Percentiles rank a stretch among this genome's conserved stretches.
Conservation (phyloP, 2,113 vertebrate genomes). For the Hypomesus transpacificus region DNA sequence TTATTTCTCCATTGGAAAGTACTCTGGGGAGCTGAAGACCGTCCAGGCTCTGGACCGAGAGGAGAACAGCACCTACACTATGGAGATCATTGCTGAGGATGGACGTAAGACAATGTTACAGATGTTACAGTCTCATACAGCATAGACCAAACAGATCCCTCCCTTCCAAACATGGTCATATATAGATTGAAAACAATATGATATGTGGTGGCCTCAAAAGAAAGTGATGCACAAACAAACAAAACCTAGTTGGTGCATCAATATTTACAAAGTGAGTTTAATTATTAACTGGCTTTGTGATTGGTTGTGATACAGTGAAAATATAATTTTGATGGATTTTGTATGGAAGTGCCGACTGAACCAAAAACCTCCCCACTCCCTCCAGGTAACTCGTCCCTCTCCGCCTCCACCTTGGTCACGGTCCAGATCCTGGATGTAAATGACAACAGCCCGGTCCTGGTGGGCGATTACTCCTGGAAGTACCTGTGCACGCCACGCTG, state of each 20-base stretch:
- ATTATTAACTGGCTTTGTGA: too few relatives aligned
- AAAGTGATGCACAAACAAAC: too few relatives aligned
- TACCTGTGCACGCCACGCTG: slow-evolving; percentile 80
- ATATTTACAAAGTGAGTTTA: too few relatives aligned
- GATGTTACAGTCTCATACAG: background rate
- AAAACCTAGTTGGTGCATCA: too few relatives aligned
- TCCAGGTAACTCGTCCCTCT: slow-evolving; percentile 72
- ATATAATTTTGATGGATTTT: background rate
- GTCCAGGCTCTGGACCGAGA: slow-evolving; percentile 72
- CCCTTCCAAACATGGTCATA: background rate
- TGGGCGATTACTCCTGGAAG: slow-evolving; percentile 76
- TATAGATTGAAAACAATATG: too few relatives aligned
- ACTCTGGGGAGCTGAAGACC: slow-evolving; percentile 74
- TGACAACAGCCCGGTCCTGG: slow-evolving; percentile 73
- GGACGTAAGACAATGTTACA: slow-evolving; percentile 63
- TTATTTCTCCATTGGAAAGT: slow-evolving; percentile 76
- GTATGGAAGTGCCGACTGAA: background rate
- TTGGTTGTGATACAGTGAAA: background rate
- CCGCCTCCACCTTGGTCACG: slow-evolving; percentile 70
- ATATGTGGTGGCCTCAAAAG: too few relatives aligned
- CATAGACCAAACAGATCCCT: background rate
- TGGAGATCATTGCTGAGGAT: slow-evolving; percentile 75
- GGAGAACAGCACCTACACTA: slow-evolving; percentile 75
- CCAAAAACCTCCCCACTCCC: background rate
- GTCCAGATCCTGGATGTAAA: slow-evolving; percentile 79